Evolutionary conservation across 2,888 invertebrate species (phyloP), one percentile per base, ranked within the genome.

Genomic region (Rhabditophanes sp.): DNA sequence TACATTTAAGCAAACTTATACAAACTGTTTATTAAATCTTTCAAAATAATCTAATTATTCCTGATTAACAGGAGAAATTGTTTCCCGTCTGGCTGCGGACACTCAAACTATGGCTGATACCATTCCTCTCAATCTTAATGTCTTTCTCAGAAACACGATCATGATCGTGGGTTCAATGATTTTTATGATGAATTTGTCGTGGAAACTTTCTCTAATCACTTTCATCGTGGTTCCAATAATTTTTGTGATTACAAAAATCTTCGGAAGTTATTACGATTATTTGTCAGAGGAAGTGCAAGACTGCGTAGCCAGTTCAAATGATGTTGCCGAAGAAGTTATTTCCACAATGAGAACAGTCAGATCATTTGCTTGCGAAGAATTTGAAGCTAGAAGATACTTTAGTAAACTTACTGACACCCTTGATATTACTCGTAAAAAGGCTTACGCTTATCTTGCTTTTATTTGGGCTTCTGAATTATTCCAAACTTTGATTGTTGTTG

Each of bases 31-130:
- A 14, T 27, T 12, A 21, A 9, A 12, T 11, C 9, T 35, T 35
- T 33, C 2, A 35, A 11, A 12, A 27, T 15, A 11, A 2, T 15
- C 12, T 27, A 36, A 14, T 29, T 27, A 20, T 8, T n/a, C 12
- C 12, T 8, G 17, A 7, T 9, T 46, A 51, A 30, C 35, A 63
- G 61, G 68, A 27, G 66, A 68, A 33, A 65, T 69, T 20, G 65
- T 65, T 12, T 69, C 69, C 1, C 47, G 69, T n/a, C 46, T 69
- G 22, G 66, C 67, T 2, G 65, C 68, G 11, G 69, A 69, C 50
- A 67, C 67, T 15, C 66, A 68, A 25, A 67, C 66, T 1, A 67
- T 69, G 67, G 65, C 66, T 30, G 66, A 68, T 37, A 64, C 67
- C 2, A 46, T 69, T 8, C 57, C 63, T 1, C 53, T 67, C n/a